These are phyloP conservation scores for Polypedilum vanderplanki DNA, from an alignment of 1,140 invertebrate genomes.

Conservation along the genomic window DNA sequence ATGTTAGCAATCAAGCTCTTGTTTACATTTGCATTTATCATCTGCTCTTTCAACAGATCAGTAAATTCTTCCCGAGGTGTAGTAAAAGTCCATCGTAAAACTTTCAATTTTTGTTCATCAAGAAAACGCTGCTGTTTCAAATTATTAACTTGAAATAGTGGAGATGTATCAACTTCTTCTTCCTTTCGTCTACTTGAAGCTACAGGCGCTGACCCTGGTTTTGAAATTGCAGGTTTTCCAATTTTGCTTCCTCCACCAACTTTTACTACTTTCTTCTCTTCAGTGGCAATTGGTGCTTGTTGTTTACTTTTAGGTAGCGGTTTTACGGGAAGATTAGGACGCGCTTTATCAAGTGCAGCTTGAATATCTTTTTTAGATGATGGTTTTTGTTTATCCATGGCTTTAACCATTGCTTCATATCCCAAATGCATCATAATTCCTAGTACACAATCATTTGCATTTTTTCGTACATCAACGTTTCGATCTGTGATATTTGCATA, in stretches of 20 bases:
- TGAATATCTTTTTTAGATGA: slow-evolving; percentile 74
- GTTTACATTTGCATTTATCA: slow-evolving; percentile 80
- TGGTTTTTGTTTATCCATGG: slow-evolving; percentile 78
- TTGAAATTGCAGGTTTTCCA: slow-evolving; percentile 37
- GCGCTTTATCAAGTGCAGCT: slow-evolving; percentile 75
- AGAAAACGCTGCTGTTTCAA: slow-evolving; percentile 84
- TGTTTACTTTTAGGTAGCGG: slow-evolving; percentile 58
- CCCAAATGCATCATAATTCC: slow-evolving; percentile 91
- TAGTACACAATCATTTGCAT: slow-evolving; percentile 78
- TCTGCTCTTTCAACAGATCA: slow-evolving; percentile 83
- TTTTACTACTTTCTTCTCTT: slow-evolving; percentile 53
- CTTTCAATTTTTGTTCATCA: slow-evolving; percentile 87
- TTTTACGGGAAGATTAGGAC: slow-evolving; percentile 76
- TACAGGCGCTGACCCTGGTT: slow-evolving; percentile 43
- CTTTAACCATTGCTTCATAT: slow-evolving; percentile 71
- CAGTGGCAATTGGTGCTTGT: slow-evolving; percentile 42
- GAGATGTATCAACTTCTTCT: slow-evolving; percentile 76
- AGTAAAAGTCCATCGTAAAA: slow-evolving; percentile 95
- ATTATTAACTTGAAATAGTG: slow-evolving; percentile 74
- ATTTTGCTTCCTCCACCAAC: slow-evolving; percentile 42
- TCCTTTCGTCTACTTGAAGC: slow-evolving; percentile 65
- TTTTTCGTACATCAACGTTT: slow-evolving; percentile 83
- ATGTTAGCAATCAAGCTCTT: slow-evolving; percentile 80
- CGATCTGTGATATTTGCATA: slow-evolving; percentile 83
- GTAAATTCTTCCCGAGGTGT: slow-evolving; percentile 89